phyloP scores from a whole-genome alignment of 2,797 vertebrate species.

The Chromobotia macracanthus region DNA sequence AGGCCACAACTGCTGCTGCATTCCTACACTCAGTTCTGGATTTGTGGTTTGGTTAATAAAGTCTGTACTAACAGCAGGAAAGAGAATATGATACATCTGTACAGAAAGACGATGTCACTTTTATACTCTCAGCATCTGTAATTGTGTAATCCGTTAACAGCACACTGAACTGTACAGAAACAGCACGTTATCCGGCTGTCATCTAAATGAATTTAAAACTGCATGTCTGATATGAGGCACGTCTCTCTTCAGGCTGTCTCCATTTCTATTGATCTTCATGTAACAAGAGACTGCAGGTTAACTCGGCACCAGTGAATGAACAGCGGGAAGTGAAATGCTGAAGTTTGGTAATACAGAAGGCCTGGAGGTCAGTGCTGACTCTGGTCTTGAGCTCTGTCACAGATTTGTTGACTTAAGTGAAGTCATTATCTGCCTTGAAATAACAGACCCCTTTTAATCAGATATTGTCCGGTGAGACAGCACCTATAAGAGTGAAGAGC shows the following conservation, averaged over 20 bases:
- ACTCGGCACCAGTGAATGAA: conserved; percentile 46
- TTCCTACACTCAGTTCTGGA: neutral
- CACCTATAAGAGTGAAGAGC: conserved; percentile 10
- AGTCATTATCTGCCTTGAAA: conserved; percentile 35
- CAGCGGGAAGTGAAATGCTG: neutral
- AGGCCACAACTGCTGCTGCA: neutral
- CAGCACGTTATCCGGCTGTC: conserved; percentile 1
- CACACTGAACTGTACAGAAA: conserved; percentile 9
- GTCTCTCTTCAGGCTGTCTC: conserved; percentile 28
- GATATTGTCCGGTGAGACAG: conserved; percentile 30
- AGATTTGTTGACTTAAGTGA: conserved; percentile 28
- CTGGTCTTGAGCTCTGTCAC: conserved; percentile 24
- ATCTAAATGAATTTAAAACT: conserved; percentile 10
- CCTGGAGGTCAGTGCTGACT: conserved; percentile 30
- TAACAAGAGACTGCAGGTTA: conserved; percentile 60
- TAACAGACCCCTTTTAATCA: conserved; percentile 42
- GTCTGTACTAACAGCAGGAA: neutral
- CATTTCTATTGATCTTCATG: conserved; percentile 58
- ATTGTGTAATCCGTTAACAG: neutral
- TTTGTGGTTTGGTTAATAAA: conserved; percentile 6
- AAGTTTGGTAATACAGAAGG: conserved; percentile 31
- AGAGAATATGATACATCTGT: conserved; percentile 14
- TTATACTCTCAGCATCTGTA: conserved; percentile 35
- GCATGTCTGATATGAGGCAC: conserved; percentile 29
- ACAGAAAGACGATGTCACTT: conserved; percentile 22